Base-by-base conservation (phyloP, 2,888 invertebrate species). In the Phlogophora meticulosa region DNA sequence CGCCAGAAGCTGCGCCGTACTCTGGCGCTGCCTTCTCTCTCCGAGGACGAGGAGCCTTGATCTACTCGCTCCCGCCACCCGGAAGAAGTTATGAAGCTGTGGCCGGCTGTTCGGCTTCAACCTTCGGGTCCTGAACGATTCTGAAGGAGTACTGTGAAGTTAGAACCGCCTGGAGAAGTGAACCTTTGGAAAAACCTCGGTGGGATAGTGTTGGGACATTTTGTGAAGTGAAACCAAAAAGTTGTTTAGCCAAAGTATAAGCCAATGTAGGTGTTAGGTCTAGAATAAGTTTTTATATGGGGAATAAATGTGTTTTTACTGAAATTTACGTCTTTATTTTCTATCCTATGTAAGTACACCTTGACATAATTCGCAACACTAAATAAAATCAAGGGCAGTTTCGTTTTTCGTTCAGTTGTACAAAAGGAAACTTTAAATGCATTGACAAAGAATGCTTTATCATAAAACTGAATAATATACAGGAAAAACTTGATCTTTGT, bases 41-140 rank as follows among this genome's bases (percentile, higher is more conserved):
- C 95, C 4, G 95, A 95, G 66, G 95, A 95, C 32, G 95, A 95
- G 82, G 95, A 95, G 88, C 95, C 95, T 85, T 95, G 95, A 95
- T 88, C 87, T 63, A 55, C 52, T 69, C 42, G 76, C 72, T 73
- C 55, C 52, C 53, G 64, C 73, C 70, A 76, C 79, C 78, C 85
- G 90, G 91, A 92, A 90, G 92, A 93, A 93, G 93, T 86, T 86
- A 85, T 85, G 87, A 89, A 84, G 89, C 88, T 85, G 85, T 81
- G 85, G 83, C 85, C 85, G 82, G 86, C 87, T 84, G 87, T 85
- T 83, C 85, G 85, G 84, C 84, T 82, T 74, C 82, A 73, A 77
- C 75, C 78, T 56, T 78, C 73, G 77, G 72, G 76, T 77, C 79
- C 65, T 68, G 78, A 84, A 72, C 69, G 73, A 76, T 66, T 78